Percentiles rank a stretch among this genome's conserved stretches.
phyloP scores from a whole-genome alignment of 2,113 vertebrate species.

The Hucho hucho region DNA sequence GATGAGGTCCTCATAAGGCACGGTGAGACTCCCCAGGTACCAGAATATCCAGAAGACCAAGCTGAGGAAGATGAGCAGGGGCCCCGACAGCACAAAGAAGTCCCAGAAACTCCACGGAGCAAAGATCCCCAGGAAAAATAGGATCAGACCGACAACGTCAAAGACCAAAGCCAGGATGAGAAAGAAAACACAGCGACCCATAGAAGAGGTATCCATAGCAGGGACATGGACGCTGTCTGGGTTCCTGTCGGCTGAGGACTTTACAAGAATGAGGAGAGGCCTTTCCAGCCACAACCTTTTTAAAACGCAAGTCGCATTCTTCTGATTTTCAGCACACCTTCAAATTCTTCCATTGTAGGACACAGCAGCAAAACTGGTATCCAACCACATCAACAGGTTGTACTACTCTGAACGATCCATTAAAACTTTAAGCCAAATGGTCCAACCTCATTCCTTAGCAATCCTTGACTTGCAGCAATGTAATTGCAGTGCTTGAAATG shows the following conservation, averaged over 20 bases:
- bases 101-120: conserved; percentile 80
- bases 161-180: conserved; percentile 72
- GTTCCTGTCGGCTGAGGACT: neutral
- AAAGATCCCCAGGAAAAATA: conserved; percentile 81
- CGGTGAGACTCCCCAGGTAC: conserved; percentile 80
- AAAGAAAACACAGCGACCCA: conserved; percentile 55
- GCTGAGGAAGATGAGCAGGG: conserved; percentile 83
- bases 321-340: conserved; percentile 29
- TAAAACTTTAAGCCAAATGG: neutral
- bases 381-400: conserved; percentile 20
- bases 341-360: neutral
- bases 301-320: conserved; percentile 12
- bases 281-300: neutral
- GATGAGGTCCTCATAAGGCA: conserved; percentile 71
- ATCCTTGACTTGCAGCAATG: conserved; percentile 20
- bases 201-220: conserved; percentile 43
- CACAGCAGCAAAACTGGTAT: conserved; percentile 25
- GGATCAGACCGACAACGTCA: conserved; percentile 71
- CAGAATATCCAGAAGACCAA: conserved; percentile 85
- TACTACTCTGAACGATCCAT: neutral
- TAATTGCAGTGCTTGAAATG: neutral
- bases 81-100: conserved; percentile 81
- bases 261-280: conserved; percentile 10
- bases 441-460: conserved; percentile 45
- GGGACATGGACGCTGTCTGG: neutral